Percentiles rank a stretch among this genome's conserved stretches.
These are phyloP conservation scores for Drosophila siamana DNA, from an alignment of 2,888 invertebrate species.

Conservation along the genomic window DNA sequence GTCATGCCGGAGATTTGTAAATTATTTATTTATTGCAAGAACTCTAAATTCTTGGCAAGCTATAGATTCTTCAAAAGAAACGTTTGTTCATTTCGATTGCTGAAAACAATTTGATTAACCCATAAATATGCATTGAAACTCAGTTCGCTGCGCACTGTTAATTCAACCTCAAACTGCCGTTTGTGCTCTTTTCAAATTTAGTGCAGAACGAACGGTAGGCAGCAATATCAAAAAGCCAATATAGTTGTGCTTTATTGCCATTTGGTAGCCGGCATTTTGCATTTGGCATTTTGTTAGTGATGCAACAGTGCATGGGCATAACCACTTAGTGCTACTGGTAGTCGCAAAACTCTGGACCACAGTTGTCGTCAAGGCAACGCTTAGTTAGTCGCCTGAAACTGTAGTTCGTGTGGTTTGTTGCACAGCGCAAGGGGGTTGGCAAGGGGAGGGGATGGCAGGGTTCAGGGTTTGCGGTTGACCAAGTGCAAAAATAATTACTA, in stretches of 20 bases:
- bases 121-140: conserved; percentile 5
- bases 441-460: background rate
- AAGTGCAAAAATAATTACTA: conserved; percentile 64
- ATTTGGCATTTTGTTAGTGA: conserved; percentile 9
- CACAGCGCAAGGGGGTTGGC: background rate
- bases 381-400: conserved; percentile 25
- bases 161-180: conserved; percentile 10
- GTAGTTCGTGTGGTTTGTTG: conserved; percentile 28
- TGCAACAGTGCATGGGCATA: conserved; percentile 30
- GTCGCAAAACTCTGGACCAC: conserved; percentile 27
- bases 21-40: too few species aligned
- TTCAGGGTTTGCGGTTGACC: conserved; percentile 12
- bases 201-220: conserved; percentile 9
- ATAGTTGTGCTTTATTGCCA: conserved; percentile 22
- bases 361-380: conserved; percentile 53
- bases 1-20: too few species aligned
- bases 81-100: background rate
- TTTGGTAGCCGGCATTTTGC: background rate
- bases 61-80: too few species aligned
- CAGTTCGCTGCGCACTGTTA: background rate
- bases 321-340: conserved; percentile 28
- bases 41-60: too few species aligned
- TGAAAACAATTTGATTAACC: background rate
- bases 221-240: conserved; percentile 34
- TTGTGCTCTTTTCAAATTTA: conserved; percentile 6